Conservation (phyloP, 1,140 invertebrate species). For the Diorhabda carinulata region DNA sequence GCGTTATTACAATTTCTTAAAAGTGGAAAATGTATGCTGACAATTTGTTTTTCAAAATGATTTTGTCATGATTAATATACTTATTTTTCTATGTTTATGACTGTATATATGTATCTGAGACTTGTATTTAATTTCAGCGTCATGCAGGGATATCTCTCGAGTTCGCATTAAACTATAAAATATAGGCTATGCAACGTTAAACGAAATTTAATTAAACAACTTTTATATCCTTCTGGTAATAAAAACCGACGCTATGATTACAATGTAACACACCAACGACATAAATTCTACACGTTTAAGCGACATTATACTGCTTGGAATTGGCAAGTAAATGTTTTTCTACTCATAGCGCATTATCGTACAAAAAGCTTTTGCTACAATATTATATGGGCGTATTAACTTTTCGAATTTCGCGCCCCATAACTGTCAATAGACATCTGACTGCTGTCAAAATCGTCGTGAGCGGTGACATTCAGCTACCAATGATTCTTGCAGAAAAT, state of each 20-base stretch:
- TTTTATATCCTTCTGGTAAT: conserved; percentile 41
- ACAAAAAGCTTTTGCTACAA: background rate
- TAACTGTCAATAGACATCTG: too few relatives aligned
- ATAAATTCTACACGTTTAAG: conserved; percentile 38
- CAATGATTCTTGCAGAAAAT: too few relatives aligned
- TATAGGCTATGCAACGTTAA: conserved; percentile 43
- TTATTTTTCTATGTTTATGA: conserved; percentile 31
- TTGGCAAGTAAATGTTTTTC: background rate
- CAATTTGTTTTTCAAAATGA: too few relatives aligned
- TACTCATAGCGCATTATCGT: background rate
- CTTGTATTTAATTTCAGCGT: conserved; percentile 30
- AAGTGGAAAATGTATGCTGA: too few relatives aligned
- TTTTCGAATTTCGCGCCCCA: too few relatives aligned
- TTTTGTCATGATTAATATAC: conserved; percentile 26
- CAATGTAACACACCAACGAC: conserved; percentile 42
- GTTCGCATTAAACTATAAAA: conserved; percentile 41
- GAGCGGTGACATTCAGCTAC: too few relatives aligned
- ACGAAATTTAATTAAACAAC: conserved; percentile 46
- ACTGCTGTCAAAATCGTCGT: too few relatives aligned
- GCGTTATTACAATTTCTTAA: too few relatives aligned
- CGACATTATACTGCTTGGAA: conserved; percentile 1
- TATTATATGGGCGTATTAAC: too few relatives aligned
- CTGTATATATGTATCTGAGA: conserved; percentile 15
- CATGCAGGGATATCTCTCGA: conserved; percentile 30
- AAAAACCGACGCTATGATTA: conserved; percentile 42